These are phyloP conservation scores for Lanius collurio DNA, from an alignment of 2,113 vertebrate species.

Conservation along the genomic window DNA sequence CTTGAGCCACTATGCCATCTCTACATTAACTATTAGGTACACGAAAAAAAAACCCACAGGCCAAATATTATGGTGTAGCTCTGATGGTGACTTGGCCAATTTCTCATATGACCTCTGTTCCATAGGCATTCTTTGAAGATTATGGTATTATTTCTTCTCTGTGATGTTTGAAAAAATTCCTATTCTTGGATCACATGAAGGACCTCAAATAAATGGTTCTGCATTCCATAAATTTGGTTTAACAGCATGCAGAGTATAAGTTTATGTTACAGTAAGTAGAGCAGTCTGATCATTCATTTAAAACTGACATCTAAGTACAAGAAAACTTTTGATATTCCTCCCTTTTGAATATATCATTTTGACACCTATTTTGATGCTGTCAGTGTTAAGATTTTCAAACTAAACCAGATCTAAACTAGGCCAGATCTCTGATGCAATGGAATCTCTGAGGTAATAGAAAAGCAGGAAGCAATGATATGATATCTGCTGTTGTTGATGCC, in stretches of 20 bases:
- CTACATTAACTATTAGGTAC: background rate
- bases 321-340: background rate
- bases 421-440: background rate
- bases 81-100: background rate
- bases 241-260: background rate
- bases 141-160: background rate
- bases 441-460: background rate
- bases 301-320: background rate
- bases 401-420: background rate
- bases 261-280: background rate
- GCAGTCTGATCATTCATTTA: background rate
- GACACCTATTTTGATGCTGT: fast-evolving
- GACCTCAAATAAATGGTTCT: background rate
- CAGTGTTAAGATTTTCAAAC: background rate
- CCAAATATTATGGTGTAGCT: background rate
- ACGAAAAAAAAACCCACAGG: background rate
- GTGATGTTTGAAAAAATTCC: background rate
- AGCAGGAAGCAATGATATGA: background rate
- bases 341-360: background rate
- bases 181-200: background rate
- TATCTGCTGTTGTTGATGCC: fast-evolving
- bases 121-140: background rate
- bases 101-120: background rate
- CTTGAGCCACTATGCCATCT: background rate
- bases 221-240: background rate